Percentiles rank a stretch among this genome's conserved stretches.
phyloP scores from a whole-genome alignment of 1,140 invertebrate genomes.

The Meloidogyne chitwoodi region DNA sequence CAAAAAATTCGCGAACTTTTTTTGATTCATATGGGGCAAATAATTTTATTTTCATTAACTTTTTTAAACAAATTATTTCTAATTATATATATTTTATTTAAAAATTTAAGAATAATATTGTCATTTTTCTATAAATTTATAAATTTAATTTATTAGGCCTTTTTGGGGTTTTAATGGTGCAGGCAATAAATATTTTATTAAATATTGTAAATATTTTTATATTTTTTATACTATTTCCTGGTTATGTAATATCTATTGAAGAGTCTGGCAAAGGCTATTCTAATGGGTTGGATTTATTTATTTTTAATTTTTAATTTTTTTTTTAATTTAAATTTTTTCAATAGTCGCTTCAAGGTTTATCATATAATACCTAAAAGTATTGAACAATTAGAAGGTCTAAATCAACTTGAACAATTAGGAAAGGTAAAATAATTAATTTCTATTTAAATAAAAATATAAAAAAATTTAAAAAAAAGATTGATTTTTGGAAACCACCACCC shows the following conservation, averaged over 20 bases:
- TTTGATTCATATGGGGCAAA: background rate
- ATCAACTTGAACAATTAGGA: conserved; percentile 20
- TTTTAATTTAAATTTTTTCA: background rate
- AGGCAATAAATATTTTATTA: background rate
- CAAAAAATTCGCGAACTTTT: background rate
- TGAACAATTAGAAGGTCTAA: conserved; percentile 14
- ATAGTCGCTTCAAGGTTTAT: conserved; percentile 27
- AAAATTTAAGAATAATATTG: no score
- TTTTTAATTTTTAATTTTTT: no score
- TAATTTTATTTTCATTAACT: background rate
- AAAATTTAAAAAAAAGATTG: conserved; percentile 24
- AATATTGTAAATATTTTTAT: background rate
- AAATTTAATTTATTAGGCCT: background rate
- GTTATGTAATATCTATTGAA: background rate
- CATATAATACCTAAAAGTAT: conserved; percentile 22
- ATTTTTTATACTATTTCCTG: background rate
- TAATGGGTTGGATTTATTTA: background rate
- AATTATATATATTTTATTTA: background rate
- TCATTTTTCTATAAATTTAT: no score
- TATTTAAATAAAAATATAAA: no score
- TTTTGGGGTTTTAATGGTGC: background rate
- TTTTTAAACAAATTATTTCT: background rate
- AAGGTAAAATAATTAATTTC: no score
- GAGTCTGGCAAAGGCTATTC: background rate
- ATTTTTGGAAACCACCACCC: conserved; percentile 29